Base-by-base conservation (phyloP, 2,888 invertebrate genomes). In the Arrhopalites spinosus region DNA sequence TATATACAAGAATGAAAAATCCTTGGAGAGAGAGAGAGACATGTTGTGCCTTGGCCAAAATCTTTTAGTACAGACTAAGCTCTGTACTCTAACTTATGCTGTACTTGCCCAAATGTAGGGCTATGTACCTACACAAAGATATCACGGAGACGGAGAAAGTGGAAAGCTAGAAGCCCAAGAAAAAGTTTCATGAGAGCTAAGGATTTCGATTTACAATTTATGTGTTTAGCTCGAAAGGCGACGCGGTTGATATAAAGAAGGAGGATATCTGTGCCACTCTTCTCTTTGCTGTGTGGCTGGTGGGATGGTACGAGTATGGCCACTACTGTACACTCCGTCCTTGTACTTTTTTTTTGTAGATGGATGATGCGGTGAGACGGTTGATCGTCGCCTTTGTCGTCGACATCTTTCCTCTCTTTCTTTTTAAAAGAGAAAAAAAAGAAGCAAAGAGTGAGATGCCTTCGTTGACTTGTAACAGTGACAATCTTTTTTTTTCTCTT, bases 311-410 rank as follows among this genome's bases (percentile, higher is more conserved):
- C 36, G 36, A 36, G 36, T 11, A 36, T 36, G 36, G 11, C 36
- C 36, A 36, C 36, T 36, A 11, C 5, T 7, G 36, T 36, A 11
- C 36, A 36, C 11, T 7, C 5, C 11, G 36, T 3, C 11, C 36
- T 36, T 36, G 36, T 36, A 36, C 36, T 36, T 36, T n/a, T n/a
- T n/a, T n/a, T n/a, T 36, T 36, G 13, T 66, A 66, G 66, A 66
- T 66, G 66, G 66, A 66, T 66, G 66, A 43, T 66, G 66, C 45
- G 66, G 66, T 66, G 66, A 66, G 66, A 45, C 45, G 36, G 5
- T 43, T 66, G 66, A 66, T 66, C 66, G 43, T 43, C 66, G 27
- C 30, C 36, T 68, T 50, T 68, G 15, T 66, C 66, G 20, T 66
- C 66, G 27, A 36, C 64, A 5, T 30, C 23, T 61, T 30, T 63